Conservation (phyloP, 2,888 invertebrate species). For the Crocallis elinguaria region DNA sequence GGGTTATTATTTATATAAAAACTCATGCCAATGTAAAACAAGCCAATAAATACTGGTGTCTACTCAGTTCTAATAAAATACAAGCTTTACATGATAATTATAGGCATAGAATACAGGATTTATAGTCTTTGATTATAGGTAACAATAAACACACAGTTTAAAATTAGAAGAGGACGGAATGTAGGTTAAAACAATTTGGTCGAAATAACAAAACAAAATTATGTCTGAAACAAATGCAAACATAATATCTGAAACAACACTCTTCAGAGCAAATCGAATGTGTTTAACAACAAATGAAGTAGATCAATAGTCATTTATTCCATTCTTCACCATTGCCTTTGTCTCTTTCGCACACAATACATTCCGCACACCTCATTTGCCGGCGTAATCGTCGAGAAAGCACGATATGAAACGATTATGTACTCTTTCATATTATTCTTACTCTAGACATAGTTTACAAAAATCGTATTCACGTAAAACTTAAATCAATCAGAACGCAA, state of each 20-base stretch:
- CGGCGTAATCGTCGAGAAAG: slow-evolving; percentile 67
- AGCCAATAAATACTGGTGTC: no score
- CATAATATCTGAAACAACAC: not conserved
- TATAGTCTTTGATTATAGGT: no score
- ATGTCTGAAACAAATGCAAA: not conserved
- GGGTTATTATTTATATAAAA: no score
- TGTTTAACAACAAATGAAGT: slow-evolving; percentile 39
- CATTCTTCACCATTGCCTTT: slow-evolving; percentile 47
- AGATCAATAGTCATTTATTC: slow-evolving; percentile 48
- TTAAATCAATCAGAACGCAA: slow-evolving; percentile 7
- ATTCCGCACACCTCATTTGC: slow-evolving; percentile 65
- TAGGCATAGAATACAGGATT: no score
- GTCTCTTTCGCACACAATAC: slow-evolving; percentile 62
- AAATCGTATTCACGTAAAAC: not conserved
- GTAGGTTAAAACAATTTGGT: no score
- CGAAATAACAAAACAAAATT: not conserved
- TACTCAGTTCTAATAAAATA: no score
- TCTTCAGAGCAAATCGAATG: slow-evolving; percentile 22
- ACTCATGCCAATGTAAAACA: no score
- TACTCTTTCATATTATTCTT: slow-evolving; percentile 40
- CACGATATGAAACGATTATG: slow-evolving; percentile 66
- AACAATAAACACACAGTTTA: no score
- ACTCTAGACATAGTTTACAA: slow-evolving; percentile 37
- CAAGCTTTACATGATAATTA: no score
- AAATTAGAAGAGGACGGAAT: no score